phyloP scores from a whole-genome alignment of 2,113 vertebrate genomes.

The Colaptes auratus region DNA sequence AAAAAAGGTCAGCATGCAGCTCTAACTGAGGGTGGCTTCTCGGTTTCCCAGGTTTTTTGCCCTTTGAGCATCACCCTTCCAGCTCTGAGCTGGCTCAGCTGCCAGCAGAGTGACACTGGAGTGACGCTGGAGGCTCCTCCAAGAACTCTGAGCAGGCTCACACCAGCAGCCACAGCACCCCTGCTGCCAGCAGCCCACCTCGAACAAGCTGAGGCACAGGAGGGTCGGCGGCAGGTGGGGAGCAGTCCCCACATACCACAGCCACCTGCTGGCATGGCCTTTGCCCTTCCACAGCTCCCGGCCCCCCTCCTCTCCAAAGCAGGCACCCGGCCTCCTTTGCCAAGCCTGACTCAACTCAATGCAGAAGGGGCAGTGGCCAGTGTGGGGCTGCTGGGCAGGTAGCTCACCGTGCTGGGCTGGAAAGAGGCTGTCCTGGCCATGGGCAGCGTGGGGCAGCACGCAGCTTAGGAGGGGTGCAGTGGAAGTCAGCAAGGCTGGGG shows the following conservation, averaged over 20 bases:
- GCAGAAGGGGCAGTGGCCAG: background rate
- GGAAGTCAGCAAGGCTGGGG: background rate
- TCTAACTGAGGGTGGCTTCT: background rate
- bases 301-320: accelerated
- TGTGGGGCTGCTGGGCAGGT: accelerated
- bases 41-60: background rate
- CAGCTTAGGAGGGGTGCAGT: background rate
- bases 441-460: accelerated
- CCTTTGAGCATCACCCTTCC: background rate
- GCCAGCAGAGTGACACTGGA: background rate
- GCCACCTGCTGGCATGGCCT: background rate
- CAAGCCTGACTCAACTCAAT: background rate
- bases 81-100: background rate
- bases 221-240: background rate
- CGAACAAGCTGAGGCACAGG: background rate
- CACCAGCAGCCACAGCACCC: background rate
- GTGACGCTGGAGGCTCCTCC: background rate
- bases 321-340: background rate
- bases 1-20: background rate
- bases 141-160: background rate
- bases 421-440: background rate
- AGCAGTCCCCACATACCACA: background rate
- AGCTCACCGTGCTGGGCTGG: accelerated
- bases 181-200: accelerated
- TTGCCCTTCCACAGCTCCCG: background rate